These are phyloP conservation scores for Daphoenositta chrysoptera DNA, from an alignment of 2,113 vertebrate genomes.

Conservation along the genomic window DNA sequence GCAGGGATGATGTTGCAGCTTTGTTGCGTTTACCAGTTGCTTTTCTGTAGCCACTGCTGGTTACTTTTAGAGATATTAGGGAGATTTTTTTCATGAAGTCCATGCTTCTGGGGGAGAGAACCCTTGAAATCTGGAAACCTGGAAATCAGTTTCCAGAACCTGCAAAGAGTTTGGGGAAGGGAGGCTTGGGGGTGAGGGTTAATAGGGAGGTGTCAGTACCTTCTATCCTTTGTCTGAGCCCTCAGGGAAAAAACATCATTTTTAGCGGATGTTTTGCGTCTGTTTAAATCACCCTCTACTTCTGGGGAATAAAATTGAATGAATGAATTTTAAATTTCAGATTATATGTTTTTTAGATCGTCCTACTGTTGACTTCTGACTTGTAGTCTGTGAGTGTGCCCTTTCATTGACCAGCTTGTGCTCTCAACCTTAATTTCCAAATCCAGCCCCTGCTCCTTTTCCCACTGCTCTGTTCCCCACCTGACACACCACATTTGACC, in stretches of 20 bases:
- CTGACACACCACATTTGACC: neutral
- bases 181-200: accelerated
- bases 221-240: neutral
- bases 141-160: neutral
- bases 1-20: neutral
- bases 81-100: neutral
- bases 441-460: neutral
- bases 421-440: neutral
- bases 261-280: neutral
- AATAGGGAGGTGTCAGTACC: neutral
- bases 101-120: neutral
- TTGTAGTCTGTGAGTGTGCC: neutral
- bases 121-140: neutral
- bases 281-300: neutral
- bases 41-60: neutral
- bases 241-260: accelerated
- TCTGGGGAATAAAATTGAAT: neutral
- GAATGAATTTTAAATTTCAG: neutral
- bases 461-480: neutral
- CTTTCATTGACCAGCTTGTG: neutral
- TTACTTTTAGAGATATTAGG: neutral
- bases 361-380: neutral
- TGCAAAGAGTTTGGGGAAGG: neutral
- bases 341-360: neutral
- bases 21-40: neutral